These are phyloP conservation scores for Talpa occidentalis DNA, from an alignment of 2,113 vertebrate genomes.

Conservation along the genomic window DNA sequence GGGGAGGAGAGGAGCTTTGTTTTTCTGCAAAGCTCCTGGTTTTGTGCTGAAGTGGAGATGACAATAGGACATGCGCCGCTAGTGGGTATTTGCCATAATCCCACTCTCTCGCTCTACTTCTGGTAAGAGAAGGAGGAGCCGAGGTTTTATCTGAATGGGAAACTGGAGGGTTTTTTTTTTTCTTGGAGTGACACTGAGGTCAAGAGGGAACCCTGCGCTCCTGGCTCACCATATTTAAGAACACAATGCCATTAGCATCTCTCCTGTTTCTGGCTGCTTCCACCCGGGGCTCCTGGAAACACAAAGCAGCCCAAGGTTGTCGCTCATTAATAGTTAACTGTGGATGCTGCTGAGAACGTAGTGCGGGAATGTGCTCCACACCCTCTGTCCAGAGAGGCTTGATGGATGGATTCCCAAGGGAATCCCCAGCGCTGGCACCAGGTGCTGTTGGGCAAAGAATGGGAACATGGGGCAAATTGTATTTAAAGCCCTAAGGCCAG, in stretches of 20 bases:
- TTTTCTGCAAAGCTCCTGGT: conserved; percentile 26
- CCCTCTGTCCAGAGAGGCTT: conserved; percentile 42
- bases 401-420: conserved; percentile 65
- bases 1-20: neutral
- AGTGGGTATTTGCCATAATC: conserved; percentile 78
- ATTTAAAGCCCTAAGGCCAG: conserved; percentile 48
- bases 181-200: conserved; percentile 79
- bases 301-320: conserved; percentile 81
- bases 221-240: conserved; percentile 62
- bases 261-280: conserved; percentile 78
- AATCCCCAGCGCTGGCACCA: conserved; percentile 56
- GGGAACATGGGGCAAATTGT: conserved; percentile 47
- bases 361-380: conserved; percentile 48
- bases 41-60: conserved; percentile 64
- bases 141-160: conserved; percentile 73
- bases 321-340: conserved; percentile 79
- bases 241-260: conserved; percentile 81
- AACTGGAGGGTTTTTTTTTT: conserved; percentile 63
- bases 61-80: conserved; percentile 68
- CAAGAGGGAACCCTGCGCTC: conserved; percentile 76
- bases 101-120: conserved; percentile 75
- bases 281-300: conserved; percentile 52
- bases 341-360: conserved; percentile 55
- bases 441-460: conserved; percentile 51
- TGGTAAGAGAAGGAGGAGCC: conserved; percentile 55